Base-by-base conservation (phyloP, 2,797 vertebrate species). In the Dipus sagitta region DNA sequence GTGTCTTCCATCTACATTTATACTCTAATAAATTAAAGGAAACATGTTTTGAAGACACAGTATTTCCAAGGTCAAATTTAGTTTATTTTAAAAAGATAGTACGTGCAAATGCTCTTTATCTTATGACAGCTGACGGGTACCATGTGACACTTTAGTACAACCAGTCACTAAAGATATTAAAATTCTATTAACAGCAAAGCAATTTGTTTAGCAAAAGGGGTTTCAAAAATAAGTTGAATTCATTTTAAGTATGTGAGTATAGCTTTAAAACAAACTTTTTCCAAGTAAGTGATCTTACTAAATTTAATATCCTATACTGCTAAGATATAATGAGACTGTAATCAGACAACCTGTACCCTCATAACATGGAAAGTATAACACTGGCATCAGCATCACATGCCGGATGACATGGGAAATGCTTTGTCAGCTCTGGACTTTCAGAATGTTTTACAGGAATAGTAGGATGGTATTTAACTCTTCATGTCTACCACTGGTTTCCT, bases 161-260 rank as follows among this genome's bases (percentile, higher is more conserved):
- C 10, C 32, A 88, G 26, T 75, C 4, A 67, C 3, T 82, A 42
- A 82, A 2, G 52, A 17, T 23, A 47, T 20, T 3, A 91, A 75
- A 23, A 26, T 76, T 62, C 9, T 64, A 58, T 58, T 58, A 58
- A 17, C 13, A 58, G 14, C 82, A 86, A 62, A 92, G 77, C 68
- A 71, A 94, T 1, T 82, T 47, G 84, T 38, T 77, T 78, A 88
- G 12, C 67, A 28, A 0, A 42, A 84, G 21, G 68, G 54, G 83
- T 82, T 67, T 90, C 52, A 93, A 94, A 92, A 79, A 75, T 17
- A 84, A 11, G 62, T 58, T 89, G 90, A 93, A 75, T 89, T 84
- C 86, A 77, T 88, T 93, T 86, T 78, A 88, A 88, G 26, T 12
- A 71, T 30, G 18, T 34, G 24, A 89, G 28, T 78, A 10, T 7